phyloP scores from a whole-genome alignment of 2,113 vertebrate genomes.

The crab-eating macaque (Macaca fascicularis) region DNA sequence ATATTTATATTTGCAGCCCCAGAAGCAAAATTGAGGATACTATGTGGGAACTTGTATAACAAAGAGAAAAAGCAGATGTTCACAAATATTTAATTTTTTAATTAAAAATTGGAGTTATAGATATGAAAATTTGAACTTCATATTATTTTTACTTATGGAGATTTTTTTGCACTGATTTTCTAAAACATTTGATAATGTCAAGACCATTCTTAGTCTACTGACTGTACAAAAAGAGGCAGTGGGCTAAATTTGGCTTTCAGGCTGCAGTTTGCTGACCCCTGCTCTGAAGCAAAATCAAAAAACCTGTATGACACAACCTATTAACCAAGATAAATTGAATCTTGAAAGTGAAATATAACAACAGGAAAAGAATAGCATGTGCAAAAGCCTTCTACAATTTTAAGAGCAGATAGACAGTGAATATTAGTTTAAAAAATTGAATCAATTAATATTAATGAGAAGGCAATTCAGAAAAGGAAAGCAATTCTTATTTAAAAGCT shows the following conservation, averaged over 20 bases:
- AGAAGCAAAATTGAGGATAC: neutral
- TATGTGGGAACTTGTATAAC: neutral
- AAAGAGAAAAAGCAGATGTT: neutral
- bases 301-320: neutral
- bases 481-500: neutral
- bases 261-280: neutral
- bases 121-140: neutral
- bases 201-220: neutral
- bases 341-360: neutral
- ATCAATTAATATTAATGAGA: conserved; percentile 42
- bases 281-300: neutral
- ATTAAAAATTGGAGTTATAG: neutral
- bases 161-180: neutral
- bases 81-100: neutral
- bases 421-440: neutral
- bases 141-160: neutral
- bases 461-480: conserved; percentile 14
- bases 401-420: neutral
- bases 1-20: neutral
- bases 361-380: neutral
- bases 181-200: neutral
- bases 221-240: neutral
- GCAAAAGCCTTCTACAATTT: neutral
- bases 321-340: neutral
- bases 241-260: neutral